Percentiles rank a stretch among this genome's conserved stretches.
phyloP scores from a whole-genome alignment of 2,888 invertebrate species.

The Teleiodes luculella region DNA sequence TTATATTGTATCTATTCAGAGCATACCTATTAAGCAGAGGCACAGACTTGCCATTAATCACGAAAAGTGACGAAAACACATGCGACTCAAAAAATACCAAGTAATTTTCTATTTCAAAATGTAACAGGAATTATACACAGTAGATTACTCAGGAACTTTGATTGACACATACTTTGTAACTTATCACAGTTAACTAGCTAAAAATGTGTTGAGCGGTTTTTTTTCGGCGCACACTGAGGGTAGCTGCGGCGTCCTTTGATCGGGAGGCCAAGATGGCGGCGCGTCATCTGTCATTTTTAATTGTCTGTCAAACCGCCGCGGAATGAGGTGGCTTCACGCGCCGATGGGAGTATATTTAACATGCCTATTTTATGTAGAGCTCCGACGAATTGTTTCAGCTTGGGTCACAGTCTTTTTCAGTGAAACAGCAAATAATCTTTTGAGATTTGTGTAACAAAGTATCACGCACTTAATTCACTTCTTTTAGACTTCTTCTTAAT shows the following conservation, averaged over 20 bases:
- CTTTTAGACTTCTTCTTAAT: too few species aligned
- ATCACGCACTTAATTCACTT: too few species aligned
- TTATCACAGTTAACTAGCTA: slow-evolving; percentile 52
- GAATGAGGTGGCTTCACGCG: slow-evolving; percentile 47
- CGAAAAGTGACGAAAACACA: neutral
- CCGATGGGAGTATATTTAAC: slow-evolving; percentile 63
- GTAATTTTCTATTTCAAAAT: neutral
- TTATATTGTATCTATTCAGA: too few species aligned
- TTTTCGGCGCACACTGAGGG: slow-evolving; percentile 35
- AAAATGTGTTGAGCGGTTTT: slow-evolving; percentile 58
- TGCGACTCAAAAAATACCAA: neutral
- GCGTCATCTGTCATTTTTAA: slow-evolving; percentile 76
- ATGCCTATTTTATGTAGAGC: neutral
- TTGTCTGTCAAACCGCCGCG: slow-evolving; percentile 66
- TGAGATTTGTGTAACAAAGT: too few species aligned
- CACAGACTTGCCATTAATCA: too few species aligned
- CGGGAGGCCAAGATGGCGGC: slow-evolving; percentile 57
- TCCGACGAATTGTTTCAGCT: too few species aligned
- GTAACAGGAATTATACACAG: neutral
- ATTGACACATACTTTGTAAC: slow-evolving; percentile 49
- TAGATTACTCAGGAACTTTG: slow-evolving; percentile 25
- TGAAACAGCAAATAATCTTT: too few species aligned
- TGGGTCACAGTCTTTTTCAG: too few species aligned
- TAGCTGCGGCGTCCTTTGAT: slow-evolving; percentile 54
- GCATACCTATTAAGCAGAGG: neutral